Base-by-base conservation (phyloP, 2,797 vertebrate species). In the Chaenodraco wilsoni region DNA sequence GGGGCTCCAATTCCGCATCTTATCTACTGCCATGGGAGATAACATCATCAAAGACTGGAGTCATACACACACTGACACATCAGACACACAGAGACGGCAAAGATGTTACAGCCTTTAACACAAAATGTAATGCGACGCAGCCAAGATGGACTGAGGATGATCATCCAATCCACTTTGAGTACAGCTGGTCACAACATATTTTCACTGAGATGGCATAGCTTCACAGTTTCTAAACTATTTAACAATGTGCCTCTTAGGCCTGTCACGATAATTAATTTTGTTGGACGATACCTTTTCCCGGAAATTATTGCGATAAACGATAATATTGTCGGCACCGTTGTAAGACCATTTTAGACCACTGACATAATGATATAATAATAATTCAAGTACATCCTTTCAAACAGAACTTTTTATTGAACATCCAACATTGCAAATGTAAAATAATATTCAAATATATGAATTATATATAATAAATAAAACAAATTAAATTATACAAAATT, bases 1-100 rank as follows among this genome's bases (percentile, higher is more conserved):
- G 52, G 52, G 54, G 43, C 57, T 72, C 41, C 27, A 27, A 23
- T 33, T 76, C 64, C 48, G 68, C 54, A 31, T 51, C 65, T 65
- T 27, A 21, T 65, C 45, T 21, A 48, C 45, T 57, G 45, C 19
- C 52, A 51, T 27, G 49, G 31, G 9, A 56, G 43, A 66, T 40
- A 52, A 43, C 33, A 44, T 16, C 31, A 11, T 16, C n/a, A 9
- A 16, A 63, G 58, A 17, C 63, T 9, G 50, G 13, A 27, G 19
- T 40, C 27, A 41, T 27, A 27, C 27, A 70, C 57, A 51, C 23
- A 17, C 45, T 33, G 51, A 70, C 56, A 50, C 27, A 40, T 40
- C 44, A 41, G 64, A 23, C 37, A 37, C 33, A 60, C 14, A 46
- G 50, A 70, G 14, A 71, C 16, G n/a, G 45, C 37, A 37, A 27